Evolutionary conservation across 2,888 invertebrate genomes (phyloP), one percentile per base, ranked within the genome.

Genomic region (Trichacis sp.): DNA sequence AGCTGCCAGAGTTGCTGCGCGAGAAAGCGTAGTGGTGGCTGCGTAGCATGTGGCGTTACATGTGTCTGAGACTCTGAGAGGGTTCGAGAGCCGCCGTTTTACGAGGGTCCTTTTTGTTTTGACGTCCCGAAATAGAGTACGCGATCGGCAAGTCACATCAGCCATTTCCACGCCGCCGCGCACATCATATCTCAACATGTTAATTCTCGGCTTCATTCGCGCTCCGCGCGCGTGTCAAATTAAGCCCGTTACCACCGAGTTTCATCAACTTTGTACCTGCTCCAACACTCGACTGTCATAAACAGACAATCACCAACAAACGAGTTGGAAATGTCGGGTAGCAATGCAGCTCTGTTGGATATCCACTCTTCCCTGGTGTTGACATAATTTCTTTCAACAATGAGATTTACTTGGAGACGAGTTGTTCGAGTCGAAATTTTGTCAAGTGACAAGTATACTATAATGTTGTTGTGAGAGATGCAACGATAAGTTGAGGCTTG

Each of bases 11-110:
- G 66, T 60, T 71, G 74, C 70, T 69, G 57, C 70, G 71, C 58
- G 63, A 47, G 62, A 52, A 69, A 52, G 71, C 64, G 69, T 72
- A 69, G 73, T 75, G 75, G 70, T 71, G 68, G 70, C 67, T 70
- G 61, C 63, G 60, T 67, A 65, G 73, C 78, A 73, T 78, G 78
- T 76, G 77, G 75, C 61, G 69, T 69, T 75, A 76, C 75, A 73
- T 71, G 66, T 69, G 71, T 71, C 72, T 64, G 54, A 56, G 46
- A 53, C 70, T 71, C 72, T 64, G 54, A 56, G 46, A 53, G 60
- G 67, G 64, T 40, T 36, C 2, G 43, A n/a, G n/a, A 8, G 42
- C 57, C 52, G n/a, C 4, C 18, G 43, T 43, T 57, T 57, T 51
- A 43, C 55, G 50, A 64, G 61, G 62, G 60, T 59, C 56, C 49